Conservation (phyloP, 1,140 invertebrate genomes). For the Cydia amplana region DNA sequence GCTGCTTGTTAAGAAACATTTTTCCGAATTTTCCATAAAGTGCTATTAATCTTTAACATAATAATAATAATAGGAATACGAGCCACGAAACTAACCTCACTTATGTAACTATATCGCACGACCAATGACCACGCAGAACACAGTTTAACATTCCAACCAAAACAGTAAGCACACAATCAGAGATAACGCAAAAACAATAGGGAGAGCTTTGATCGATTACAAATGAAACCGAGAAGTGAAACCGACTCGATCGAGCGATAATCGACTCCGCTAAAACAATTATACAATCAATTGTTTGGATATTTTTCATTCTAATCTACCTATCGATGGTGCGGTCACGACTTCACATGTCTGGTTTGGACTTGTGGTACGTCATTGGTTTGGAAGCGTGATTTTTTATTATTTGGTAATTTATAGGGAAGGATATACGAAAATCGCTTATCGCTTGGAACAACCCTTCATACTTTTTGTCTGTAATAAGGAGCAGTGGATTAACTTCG, state of each 20-base stretch:
- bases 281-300: constrained; percentile 30
- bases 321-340: constrained; percentile 14
- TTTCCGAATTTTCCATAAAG: too few relatives aligned
- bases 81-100: neutral
- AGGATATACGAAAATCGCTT: too few relatives aligned
- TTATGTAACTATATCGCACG: neutral
- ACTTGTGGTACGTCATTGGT: neutral
- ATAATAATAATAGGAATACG: too few relatives aligned
- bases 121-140: constrained; percentile 1
- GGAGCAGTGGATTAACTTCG: too few relatives aligned
- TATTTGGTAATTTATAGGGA: too few relatives aligned
- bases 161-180: constrained; percentile 29
- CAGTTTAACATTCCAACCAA: constrained; percentile 11
- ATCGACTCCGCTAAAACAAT: constrained; percentile 27
- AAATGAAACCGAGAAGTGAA: constrained; percentile 35
- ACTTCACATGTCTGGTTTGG: constrained; percentile 16
- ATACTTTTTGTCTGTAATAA: too few relatives aligned
- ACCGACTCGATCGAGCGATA: constrained; percentile 33
- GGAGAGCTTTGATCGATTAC: constrained; percentile 40
- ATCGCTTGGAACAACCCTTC: too few relatives aligned
- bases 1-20: too few relatives aligned
- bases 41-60: too few relatives aligned
- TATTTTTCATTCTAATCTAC: constrained; percentile 28
- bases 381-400: too few relatives aligned
- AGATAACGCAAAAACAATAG: constrained; percentile 42